Percentiles rank a stretch among this genome's conserved stretches.
Evolutionary conservation across 2,113 vertebrate species (phyloP).

Genomic region (Mus pahari): DNA sequence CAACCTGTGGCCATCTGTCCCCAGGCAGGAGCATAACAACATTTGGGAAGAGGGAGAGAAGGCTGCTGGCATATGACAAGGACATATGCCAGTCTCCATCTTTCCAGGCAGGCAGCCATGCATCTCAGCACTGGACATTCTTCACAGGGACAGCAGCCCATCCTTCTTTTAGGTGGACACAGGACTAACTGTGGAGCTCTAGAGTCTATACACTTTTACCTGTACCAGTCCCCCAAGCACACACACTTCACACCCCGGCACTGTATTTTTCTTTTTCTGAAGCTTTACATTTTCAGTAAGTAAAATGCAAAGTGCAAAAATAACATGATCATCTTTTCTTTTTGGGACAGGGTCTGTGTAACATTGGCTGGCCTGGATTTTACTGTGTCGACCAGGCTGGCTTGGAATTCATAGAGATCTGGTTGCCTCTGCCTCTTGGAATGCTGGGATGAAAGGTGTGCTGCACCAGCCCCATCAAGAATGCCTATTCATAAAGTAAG

Average conservation of each 20-base stretch:
- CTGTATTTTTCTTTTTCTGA: not conserved
- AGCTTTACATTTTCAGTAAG: not conserved
- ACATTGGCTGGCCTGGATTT: not conserved
- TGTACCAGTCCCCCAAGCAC: not conserved
- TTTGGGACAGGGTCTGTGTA: not conserved
- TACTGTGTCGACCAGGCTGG: not conserved
- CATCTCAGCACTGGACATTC: not conserved
- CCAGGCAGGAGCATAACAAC: not conserved
- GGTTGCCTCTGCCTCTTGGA: not conserved
- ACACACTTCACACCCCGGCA: not conserved
- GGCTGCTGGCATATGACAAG: not conserved
- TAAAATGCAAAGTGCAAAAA: not conserved
- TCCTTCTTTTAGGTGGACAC: not conserved
- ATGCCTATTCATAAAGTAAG: not conserved
- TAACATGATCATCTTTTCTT: not conserved
- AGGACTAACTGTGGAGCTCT: fast-evolving
- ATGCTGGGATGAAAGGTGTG: not conserved
- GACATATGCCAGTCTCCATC: not conserved
- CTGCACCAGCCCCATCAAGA: too few species aligned
- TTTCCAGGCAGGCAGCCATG: not conserved
- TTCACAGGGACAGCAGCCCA: fast-evolving
- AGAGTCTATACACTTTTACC: not conserved
- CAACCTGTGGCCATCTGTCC: not conserved
- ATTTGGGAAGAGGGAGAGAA: not conserved
- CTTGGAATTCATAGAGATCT: not conserved